These are phyloP conservation scores for Parazoanthus darwini DNA, from an alignment of 92 coral and sea anemone species.

Conservation along the genomic window DNA sequence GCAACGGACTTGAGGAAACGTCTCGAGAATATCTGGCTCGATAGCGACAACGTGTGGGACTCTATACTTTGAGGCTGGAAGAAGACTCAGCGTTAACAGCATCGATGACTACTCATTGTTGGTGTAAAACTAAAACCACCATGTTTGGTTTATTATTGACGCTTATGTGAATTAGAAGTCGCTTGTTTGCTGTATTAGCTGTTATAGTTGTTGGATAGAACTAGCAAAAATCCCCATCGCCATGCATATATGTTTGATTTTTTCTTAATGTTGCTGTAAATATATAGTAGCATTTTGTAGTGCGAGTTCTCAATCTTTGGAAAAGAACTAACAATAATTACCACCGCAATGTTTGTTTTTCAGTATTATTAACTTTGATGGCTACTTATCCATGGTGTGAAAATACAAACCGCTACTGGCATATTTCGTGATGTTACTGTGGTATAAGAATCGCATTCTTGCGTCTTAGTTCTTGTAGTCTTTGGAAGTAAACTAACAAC, in stretches of 20 bases:
- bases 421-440: too few species aligned
- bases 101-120: neutral
- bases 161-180: neutral
- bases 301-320: neutral
- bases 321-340: too few species aligned
- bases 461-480: neutral
- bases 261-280: neutral
- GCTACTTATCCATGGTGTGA: too few species aligned
- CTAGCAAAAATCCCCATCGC: neutral
- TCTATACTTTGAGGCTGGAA: neutral
- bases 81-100: neutral
- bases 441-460: neutral
- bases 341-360: too few species aligned
- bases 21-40: constrained; percentile 1
- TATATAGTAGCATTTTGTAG: neutral
- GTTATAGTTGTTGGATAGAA: too few species aligned
- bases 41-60: constrained; percentile 21
- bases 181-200: neutral
- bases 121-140: neutral
- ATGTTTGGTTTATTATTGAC: neutral
- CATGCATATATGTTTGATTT: neutral
- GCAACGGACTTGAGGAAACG: neutral
- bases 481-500: neutral
- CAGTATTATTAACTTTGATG: too few species aligned
- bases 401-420: too few species aligned